These are phyloP conservation scores for honey bee (Apis mellifera) DNA, from an alignment of 1,140 invertebrate species.

Conservation along the genomic window DNA sequence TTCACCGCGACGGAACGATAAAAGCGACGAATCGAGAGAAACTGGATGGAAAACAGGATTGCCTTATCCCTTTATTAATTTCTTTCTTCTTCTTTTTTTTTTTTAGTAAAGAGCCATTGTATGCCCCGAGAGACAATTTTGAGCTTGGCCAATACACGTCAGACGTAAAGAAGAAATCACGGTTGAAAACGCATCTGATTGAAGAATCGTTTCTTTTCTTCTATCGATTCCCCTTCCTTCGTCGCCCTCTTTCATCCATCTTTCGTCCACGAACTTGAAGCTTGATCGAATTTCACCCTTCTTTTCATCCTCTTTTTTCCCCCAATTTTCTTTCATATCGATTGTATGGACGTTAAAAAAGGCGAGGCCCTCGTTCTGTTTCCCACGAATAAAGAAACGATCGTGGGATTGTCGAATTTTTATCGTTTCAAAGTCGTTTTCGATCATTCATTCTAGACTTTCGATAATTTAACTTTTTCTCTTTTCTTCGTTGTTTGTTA, in stretches of 20 bases:
- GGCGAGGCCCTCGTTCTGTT: not conserved
- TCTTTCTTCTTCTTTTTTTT: too few species aligned
- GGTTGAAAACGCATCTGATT: not conserved
- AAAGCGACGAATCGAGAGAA: too few species aligned
- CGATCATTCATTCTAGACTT: not conserved
- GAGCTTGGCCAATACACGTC: not conserved
- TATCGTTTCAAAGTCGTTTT: not conserved
- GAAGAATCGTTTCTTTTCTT: conserved; percentile 3
- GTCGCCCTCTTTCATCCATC: not conserved
- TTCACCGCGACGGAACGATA: too few species aligned
- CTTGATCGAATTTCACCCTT: conserved; percentile 5
- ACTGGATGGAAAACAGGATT: too few species aligned
- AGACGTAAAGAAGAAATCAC: not conserved
- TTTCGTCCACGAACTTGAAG: not conserved
- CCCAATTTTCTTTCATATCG: not conserved
- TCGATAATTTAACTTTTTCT: too few species aligned
- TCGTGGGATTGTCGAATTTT: not conserved
- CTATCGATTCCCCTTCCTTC: not conserved
- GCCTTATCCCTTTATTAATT: too few species aligned
- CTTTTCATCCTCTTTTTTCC: not conserved
- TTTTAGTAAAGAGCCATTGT: not conserved
- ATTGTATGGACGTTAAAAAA: not conserved
- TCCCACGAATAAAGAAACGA: not conserved
- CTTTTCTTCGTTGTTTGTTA: not conserved
- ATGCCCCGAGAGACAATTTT: not conserved